Evolutionary conservation across 30 jellyfish, hydroid and myxozoan genomes (phyloP), one percentile per base, ranked within the genome.

Genomic region (Cassiopea andromeda): DNA sequence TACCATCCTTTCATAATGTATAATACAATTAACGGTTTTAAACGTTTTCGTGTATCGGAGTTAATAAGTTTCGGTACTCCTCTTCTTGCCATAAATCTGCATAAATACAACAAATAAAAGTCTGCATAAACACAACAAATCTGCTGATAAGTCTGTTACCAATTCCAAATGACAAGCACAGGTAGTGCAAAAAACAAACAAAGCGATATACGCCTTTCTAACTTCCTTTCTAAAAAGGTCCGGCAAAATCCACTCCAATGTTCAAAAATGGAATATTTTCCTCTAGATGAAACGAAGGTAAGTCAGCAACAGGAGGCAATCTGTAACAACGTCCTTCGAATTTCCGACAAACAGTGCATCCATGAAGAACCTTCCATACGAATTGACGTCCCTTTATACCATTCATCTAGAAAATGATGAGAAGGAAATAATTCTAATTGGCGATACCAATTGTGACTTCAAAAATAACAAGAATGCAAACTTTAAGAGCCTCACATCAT

Each of bases 81-180:
- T 47, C 97, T 78, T 60, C 91, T 61, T 7, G 92, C 70, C 13
- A 49, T 43, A 81, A 91, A 91, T 44, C 96, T 75, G 48, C 85
- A 48, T 14, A 85, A 78, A 46, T 81, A 83, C 18, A 47, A 54
- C 38, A 85, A 46, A 77, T 27, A 27, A 27, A 27, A 27, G 38
- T 27, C 38, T 27, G 38, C 38, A 27, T 27, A 27, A 27, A 27
- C 38, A 27, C 38, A 86, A 92, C 14, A 81, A 7, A n/a, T 9
- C 71, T 2, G 84, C 89, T 17, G 82, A 47, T 18, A 87, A 66
- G 50, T 92, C 97, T 2, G 89, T 85, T 15, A 72, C 92, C 54
- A 92, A 60, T 69, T 92, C 98, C 10, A 92, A 58, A 69, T 92
- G 98, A 5, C 81, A 10, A 16, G 94, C 97, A 4, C 94, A 60